Evolutionary conservation across 2,888 invertebrate genomes (phyloP).

Genomic region (Idaea straminata): DNA sequence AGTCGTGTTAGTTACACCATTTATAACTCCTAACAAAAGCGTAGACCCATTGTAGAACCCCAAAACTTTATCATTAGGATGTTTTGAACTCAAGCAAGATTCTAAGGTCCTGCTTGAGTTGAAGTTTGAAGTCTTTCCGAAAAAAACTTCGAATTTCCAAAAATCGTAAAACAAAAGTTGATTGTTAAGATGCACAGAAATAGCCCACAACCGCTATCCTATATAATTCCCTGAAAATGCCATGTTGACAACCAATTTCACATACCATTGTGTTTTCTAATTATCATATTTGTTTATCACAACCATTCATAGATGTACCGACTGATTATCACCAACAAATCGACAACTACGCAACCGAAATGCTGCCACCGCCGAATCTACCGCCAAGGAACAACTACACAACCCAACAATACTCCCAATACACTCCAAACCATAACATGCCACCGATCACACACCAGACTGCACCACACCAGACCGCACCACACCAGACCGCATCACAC

Average conservation of each 20-base stretch:
- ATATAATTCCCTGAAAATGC: neutral
- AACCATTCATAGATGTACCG: conserved; percentile 51
- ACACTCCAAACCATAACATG: conserved; percentile 13
- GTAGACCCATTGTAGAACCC: too few species aligned
- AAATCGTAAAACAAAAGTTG: too few species aligned
- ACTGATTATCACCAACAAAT: conserved; percentile 75
- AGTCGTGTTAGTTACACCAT: too few species aligned
- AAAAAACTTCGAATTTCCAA: too few species aligned
- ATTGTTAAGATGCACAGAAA: too few species aligned
- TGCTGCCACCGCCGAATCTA: conserved; percentile 62
- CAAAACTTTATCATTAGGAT: too few species aligned
- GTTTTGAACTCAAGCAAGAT: too few species aligned
- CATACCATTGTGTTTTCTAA: conserved; percentile 39
- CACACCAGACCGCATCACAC: conserved; percentile 10
- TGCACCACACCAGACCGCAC: conserved; percentile 9
- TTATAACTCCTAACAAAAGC: too few species aligned
- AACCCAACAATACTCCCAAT: conserved; percentile 23
- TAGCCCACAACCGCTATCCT: too few species aligned
- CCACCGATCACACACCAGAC: conserved; percentile 3
- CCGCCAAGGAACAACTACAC: conserved; percentile 67
- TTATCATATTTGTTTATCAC: conserved; percentile 39
- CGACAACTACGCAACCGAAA: conserved; percentile 72
- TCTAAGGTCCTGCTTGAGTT: too few species aligned
- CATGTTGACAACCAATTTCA: conserved; percentile 1
- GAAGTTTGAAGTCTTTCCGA: too few species aligned